Base-by-base conservation (phyloP, 2,113 vertebrate species). In the Choloepus hoffmanni region DNA sequence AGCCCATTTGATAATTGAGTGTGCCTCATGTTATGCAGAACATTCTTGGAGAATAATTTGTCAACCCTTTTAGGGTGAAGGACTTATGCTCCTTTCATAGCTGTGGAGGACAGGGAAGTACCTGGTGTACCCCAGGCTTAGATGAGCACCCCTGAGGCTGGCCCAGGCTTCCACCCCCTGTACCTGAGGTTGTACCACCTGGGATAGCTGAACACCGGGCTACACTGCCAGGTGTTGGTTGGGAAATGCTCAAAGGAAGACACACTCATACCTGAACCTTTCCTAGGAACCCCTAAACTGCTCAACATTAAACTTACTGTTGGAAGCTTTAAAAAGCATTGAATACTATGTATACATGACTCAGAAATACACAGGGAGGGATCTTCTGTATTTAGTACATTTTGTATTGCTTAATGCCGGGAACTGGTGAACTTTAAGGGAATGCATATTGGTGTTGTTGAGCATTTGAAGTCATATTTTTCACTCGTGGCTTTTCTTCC, bases 401-500 rank as follows among this genome's bases (percentile, higher is more conserved):
- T 67, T 10, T 48, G 15, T 65, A 67, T 60, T 53, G 18, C 55
- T 90, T 94, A 77, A 76, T 90, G 45, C 65, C 58, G 43, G 18
- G 50, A 65, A 53, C 11, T 43, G 55, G 65, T 7, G 28, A 50
- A 45, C 9, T 58, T 96, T 77, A 77, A 72, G 79, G 72, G 33
- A 95, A 78, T 43, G 24, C 14, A 33, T 60, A 48, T 58, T 85
- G 36, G 76, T 94, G 23, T 60, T 90, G 53, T 92, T 70, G 40
- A 53, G 78, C 55, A 93, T 77, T 77, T 91, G 26, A 90, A 93
- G 67, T 78, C 67, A 8, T 21, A 15, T 58, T 68, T 89, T 28
- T 53, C 74, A 81, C 28, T 58, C 28, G 12, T 63, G 33, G 96
- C 48, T 74, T 96, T 93, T 63, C 15, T 40, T 92, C n/a, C 70